Conservation (phyloP, 64 coral and sea anemone species). For the Pocillopora verrucosa region DNA sequence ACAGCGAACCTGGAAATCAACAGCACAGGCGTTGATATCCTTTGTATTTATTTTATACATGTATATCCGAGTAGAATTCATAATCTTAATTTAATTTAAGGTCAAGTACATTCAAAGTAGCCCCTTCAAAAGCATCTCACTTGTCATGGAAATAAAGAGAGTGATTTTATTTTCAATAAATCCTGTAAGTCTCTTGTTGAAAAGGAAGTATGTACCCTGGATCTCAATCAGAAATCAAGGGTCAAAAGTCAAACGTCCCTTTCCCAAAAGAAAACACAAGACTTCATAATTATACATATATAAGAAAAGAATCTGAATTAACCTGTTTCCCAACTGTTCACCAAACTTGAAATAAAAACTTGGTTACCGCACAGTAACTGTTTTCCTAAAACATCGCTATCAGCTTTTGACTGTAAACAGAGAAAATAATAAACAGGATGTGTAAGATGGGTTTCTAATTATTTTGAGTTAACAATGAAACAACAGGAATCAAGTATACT, state of each 20-base stretch:
- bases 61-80: too few species aligned
- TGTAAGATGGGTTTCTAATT: neutral
- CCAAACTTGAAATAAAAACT: constrained; percentile 34
- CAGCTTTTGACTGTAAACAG: constrained; percentile 37
- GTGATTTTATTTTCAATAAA: too few species aligned
- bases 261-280: too few species aligned
- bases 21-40: neutral
- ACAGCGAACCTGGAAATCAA: constrained; percentile 27
- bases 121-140: too few species aligned
- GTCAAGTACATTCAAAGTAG: neutral
- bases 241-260: too few species aligned
- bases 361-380: constrained; percentile 41
- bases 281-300: neutral
- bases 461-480: neutral
- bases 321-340: constrained; percentile 29
- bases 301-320: neutral
- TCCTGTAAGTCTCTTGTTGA: too few species aligned
- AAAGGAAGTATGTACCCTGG: too few species aligned
- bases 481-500: too few species aligned
- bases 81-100: neutral
- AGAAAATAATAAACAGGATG: neutral
- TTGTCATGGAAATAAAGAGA: too few species aligned
- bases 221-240: too few species aligned
- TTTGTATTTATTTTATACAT: too few species aligned
- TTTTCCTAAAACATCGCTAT: constrained; percentile 46